Base-by-base conservation (phyloP, 2,888 invertebrate species). In the Lucinisca nassula region DNA sequence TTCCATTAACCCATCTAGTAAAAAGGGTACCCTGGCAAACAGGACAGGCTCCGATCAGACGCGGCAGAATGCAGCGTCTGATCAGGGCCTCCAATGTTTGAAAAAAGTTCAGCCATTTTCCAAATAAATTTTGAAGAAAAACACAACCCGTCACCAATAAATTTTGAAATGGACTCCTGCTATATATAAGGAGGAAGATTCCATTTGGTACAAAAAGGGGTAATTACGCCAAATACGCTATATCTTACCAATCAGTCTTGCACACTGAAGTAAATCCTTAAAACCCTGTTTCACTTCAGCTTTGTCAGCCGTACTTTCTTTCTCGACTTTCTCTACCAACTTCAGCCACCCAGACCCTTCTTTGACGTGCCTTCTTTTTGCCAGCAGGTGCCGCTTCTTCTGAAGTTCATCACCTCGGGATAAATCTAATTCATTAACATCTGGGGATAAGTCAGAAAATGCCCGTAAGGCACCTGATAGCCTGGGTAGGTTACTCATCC, bases 401-500 rank as follows among this genome's bases (percentile, higher is more conserved):
- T 87, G 80, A 38, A 95, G 80, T 76, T 94, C 94, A 67, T 89
- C 86, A 35, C 84, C 55, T 21, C 74, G 82, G 45, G 58, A 37
- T 27, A 58, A 32, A 12, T 67, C 32, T 6, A 87, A 84, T 58
- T 77, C 76, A 24, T 38, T 17, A 27, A 51, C 40, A 21, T 80
- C 79, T n/a, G 82, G 86, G 73, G 91, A 85, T 24, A 93, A 91
- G 32, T 86, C 91, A n/a, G 94, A 90, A 78, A 94, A 94, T 4
- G 92, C 94, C 76, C 94, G 72, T 32, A 95, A 76, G n/a, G 94
- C 94, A 27, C 92, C 92, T 24, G 94, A 91, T 55, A 95, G 85
- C 38, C 94, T 84, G 10, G 95, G 94, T n/a, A 93, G 81, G 45
- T 83, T 87, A 70, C 84, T 90, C 93, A 93, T 93, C n/a, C 10